Base-by-base conservation (phyloP, 2,113 vertebrate species). In the Gopherus flavomarginatus region DNA sequence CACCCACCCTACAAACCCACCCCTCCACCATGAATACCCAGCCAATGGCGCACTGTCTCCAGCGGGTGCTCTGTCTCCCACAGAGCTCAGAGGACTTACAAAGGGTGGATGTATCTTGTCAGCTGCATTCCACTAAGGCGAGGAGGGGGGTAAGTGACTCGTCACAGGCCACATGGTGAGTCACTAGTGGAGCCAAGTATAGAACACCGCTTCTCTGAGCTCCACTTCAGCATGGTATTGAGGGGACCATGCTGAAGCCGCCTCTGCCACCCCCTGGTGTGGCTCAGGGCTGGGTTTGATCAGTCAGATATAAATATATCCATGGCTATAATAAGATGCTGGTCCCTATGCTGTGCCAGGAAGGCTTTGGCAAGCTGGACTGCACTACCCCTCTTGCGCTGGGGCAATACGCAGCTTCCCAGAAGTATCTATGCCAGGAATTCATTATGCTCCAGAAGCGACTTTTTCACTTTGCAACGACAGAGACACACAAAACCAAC, bases 371-470 rank as follows among this genome's bases (percentile, higher is more conserved):
- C 96, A 97, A 98, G 90, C 49, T 47, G 83, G 94, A 94, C 82
- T 89, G 86, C 90, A 90, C 85, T 96, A 92, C 81, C 97, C 92
- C 96, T 97, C 89, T 98, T 94, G 95, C 2, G 88, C 96, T 97
- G 96, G 95, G 96, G 97, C 93, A 90, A 95, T 9, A 27, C 38
- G 92, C 85, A 96, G 96, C 95, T 93, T 98, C 97, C 97, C 95
- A 94, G 88, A 22, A 90, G 31, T 88, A 88, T 6, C 57, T 56
- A 93, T 97, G 98, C 98, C 98, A 98, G 98, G 97, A 95, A 98
- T 35, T 81, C 88, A 12, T 98, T 98, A 98, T 98, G 97, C 98
- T 98, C 98, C 98, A 98, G 98, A 98, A 98, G 98, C 97, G 96
- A 95, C 93, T 91, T 90, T 92, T 91, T 91, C 92, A 96, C 87